Conservation (phyloP, 2,113 vertebrate species). For the Megalops atlanticus region DNA sequence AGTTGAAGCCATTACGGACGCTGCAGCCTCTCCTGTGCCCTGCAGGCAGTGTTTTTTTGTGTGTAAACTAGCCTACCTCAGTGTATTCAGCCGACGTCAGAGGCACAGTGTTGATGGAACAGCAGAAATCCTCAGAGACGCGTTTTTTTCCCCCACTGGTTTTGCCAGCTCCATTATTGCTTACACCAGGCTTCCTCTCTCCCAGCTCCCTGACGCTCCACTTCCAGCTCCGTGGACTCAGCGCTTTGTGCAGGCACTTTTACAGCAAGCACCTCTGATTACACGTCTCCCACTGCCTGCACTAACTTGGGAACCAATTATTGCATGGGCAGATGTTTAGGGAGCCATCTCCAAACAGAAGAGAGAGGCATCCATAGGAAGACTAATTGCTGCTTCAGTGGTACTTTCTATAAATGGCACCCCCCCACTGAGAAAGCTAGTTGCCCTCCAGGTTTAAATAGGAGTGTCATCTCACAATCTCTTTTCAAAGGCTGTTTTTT, state of each 20-base stretch:
- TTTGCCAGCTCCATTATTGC: neutral
- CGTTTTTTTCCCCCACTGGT: neutral
- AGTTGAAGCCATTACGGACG: neutral
- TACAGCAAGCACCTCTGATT: neutral
- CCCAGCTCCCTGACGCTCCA: conserved; percentile 40
- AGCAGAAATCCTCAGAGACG: conserved; percentile 54
- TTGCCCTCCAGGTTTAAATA: conserved; percentile 42
- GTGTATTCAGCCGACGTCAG: conserved; percentile 54
- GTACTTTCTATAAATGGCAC: conserved; percentile 9
- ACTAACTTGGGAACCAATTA: conserved; percentile 27
- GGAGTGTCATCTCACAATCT: conserved; percentile 45
- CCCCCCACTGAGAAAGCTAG: conserved; percentile 7
- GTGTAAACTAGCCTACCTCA: conserved; percentile 53
- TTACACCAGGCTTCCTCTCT: conserved; percentile 41
- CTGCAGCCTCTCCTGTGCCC: conserved; percentile 29
- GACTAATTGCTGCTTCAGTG: conserved; percentile 20
- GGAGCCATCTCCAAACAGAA: conserved; percentile 9
- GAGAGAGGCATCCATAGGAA: conserved; percentile 4
- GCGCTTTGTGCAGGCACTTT: neutral
- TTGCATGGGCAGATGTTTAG: conserved; percentile 26
- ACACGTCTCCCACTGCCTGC: conserved; percentile 13
- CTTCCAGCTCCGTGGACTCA: neutral
- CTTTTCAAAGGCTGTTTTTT: conserved; percentile 48
- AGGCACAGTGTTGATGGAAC: neutral
- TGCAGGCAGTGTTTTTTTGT: conserved; percentile 56